Percentiles rank a stretch among this genome's conserved stretches.
phyloP scores from a whole-genome alignment of 2,113 vertebrate species.

The Ophthalmolycus amberensis region DNA sequence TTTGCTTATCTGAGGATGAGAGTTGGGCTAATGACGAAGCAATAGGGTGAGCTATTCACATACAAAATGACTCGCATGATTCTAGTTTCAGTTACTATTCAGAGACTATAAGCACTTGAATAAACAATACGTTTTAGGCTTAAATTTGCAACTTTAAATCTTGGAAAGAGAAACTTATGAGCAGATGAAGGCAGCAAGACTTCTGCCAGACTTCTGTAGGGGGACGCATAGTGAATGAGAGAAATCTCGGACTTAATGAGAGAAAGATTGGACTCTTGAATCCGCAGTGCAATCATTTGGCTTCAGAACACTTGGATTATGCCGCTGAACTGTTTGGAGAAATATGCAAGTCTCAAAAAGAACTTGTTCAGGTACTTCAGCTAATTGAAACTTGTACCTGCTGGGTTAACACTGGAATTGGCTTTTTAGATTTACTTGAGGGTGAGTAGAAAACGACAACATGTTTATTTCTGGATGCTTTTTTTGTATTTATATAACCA shows the following conservation, averaged over 20 bases:
- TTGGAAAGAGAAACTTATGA: slow-evolving; percentile 36
- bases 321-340: neutral
- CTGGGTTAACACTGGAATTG: neutral
- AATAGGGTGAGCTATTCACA: slow-evolving; percentile 2
- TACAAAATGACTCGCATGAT: neutral
- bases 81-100: slow-evolving; percentile 1
- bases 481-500: neutral
- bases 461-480: neutral
- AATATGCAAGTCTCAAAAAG: neutral
- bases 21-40: neutral
- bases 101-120: slow-evolving; percentile 17
- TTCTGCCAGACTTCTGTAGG: slow-evolving; percentile 21
- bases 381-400: slow-evolving; percentile 6
- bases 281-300: slow-evolving; percentile 43
- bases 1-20: slow-evolving; percentile 15
- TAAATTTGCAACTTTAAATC: neutral
- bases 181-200: slow-evolving; percentile 23
- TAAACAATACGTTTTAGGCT: slow-evolving; percentile 13
- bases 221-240: slow-evolving; percentile 19
- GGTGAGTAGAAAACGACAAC: neutral
- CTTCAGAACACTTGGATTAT: slow-evolving; percentile 33
- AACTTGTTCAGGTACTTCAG: neutral
- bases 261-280: slow-evolving; percentile 35
- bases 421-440: neutral
- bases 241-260: slow-evolving; percentile 50